Base-by-base conservation (phyloP, 1,140 invertebrate genomes). In the Heliconius nattereri region DNA sequence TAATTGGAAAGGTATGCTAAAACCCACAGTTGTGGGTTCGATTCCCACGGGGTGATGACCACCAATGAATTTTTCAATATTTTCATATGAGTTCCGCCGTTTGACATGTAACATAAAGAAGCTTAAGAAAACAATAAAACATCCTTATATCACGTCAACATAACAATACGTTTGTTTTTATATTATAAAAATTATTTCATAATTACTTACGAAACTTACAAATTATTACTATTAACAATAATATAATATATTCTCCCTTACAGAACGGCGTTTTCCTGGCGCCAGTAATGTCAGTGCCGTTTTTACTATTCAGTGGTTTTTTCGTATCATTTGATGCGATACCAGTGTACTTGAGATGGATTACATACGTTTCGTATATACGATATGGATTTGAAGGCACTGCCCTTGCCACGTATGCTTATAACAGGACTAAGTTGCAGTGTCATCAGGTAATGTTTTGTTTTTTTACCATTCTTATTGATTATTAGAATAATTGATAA, bases 261-360 rank as follows among this genome's bases (percentile, higher is more conserved):
- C 95, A 98, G 96, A 98, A 98, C 89, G 98, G 98, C 23, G 98
- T 99, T 70, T 99, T 99, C 94, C 95, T 99, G 71, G 99, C 98
- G 13, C 98, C 99, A 2, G 98, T 99, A 7, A 98, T 98, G 96
- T 98, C 98, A 2, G 99, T 99, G 79, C 98, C 98, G 29, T 98
- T 99, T 94, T 95, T 99, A 19, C 95, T 99, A 19, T 99, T 98
- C 95, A 98, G 97, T 74, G 99, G 98, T 16, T 99, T 99, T 96
- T 99, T 99, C 94, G 98, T 99, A 26, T 99, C 98, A 80, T 98
- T 99, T 92, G 98, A 99, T 87, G 98, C 98, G 0, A 99, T 99
- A 84, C 99, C 99, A 0, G 96, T 97, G 6, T 99, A 99, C 90
- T 95, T 99, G 70, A 96, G 98, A 81, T 99, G 98, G 98, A 97